Percentiles rank a stretch among this genome's conserved stretches.
These are phyloP conservation scores for Nannoperca australis DNA, from an alignment of 2,797 vertebrate species.

Conservation along the genomic window DNA sequence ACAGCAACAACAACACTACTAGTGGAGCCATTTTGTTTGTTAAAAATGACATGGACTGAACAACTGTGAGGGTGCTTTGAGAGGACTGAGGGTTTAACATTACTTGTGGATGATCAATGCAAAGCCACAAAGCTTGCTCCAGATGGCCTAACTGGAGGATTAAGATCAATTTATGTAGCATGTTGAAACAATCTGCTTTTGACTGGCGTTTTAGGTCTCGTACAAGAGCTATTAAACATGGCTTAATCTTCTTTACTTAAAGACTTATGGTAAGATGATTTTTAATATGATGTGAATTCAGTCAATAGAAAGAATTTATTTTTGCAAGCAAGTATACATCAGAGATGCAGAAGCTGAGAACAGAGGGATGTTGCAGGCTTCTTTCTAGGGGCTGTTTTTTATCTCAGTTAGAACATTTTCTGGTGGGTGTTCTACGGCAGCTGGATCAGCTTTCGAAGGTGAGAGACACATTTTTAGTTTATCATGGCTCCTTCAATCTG, in stretches of 20 bases:
- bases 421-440: neutral
- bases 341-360: neutral
- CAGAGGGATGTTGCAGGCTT: neutral
- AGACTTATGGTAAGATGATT: conserved; percentile 40
- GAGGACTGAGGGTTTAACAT: conserved; percentile 44
- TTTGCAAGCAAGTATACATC: neutral
- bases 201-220: conserved; percentile 49
- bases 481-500: neutral
- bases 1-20: neutral
- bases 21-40: neutral
- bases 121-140: conserved; percentile 61
- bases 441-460: neutral
- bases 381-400: neutral
- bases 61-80: conserved; percentile 14
- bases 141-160: conserved; percentile 73
- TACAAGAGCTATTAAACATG: conserved; percentile 53
- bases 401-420: neutral
- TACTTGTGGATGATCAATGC: conserved; percentile 52
- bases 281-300: conserved; percentile 19
- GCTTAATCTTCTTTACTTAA: conserved; percentile 53
- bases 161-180: conserved; percentile 73
- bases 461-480: neutral
- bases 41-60: neutral
- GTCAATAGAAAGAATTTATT: neutral
- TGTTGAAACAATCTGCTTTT: conserved; percentile 64